A percentile compares a stretch with the other conserved stretches of the same genome.
Evolutionary conservation across 2,113 vertebrate genomes (phyloP).

Genomic region (Strix uralensis): DNA sequence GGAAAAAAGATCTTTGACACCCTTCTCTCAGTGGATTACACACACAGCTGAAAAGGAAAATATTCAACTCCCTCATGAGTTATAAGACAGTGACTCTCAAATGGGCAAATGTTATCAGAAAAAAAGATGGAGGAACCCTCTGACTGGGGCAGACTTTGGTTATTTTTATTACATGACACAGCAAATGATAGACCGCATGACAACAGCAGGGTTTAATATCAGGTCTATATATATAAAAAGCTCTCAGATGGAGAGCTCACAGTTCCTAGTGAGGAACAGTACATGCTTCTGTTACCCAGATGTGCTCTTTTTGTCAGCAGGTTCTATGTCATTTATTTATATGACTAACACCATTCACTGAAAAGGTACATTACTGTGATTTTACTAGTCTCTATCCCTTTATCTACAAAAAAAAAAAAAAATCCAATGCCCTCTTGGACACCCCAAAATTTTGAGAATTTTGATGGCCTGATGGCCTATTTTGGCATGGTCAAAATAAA

Average conservation of each 20-base stretch:
- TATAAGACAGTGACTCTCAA: background rate
- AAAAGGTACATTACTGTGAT: background rate
- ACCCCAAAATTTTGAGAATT: background rate
- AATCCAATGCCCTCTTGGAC: background rate
- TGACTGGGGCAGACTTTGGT: background rate
- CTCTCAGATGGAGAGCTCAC: background rate
- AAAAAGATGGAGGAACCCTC: background rate
- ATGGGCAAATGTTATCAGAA: background rate
- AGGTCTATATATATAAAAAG: background rate
- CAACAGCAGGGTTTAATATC: background rate
- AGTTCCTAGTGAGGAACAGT: background rate
- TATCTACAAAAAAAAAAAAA: too few relatives aligned
- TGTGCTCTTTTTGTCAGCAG: background rate
- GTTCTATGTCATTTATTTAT: background rate
- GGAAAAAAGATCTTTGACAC: background rate
- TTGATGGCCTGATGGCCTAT: background rate
- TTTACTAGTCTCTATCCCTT: background rate
- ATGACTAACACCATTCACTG: background rate
- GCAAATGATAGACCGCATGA: background rate
- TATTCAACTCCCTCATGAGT: background rate
- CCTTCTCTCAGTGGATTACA: background rate
- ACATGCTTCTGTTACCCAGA: background rate
- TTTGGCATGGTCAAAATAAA: background rate
- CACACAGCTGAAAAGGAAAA: background rate
- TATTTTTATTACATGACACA: background rate